These are phyloP conservation scores for Deilephila porcellus DNA, from an alignment of 2,888 invertebrate species.

Conservation along the genomic window DNA sequence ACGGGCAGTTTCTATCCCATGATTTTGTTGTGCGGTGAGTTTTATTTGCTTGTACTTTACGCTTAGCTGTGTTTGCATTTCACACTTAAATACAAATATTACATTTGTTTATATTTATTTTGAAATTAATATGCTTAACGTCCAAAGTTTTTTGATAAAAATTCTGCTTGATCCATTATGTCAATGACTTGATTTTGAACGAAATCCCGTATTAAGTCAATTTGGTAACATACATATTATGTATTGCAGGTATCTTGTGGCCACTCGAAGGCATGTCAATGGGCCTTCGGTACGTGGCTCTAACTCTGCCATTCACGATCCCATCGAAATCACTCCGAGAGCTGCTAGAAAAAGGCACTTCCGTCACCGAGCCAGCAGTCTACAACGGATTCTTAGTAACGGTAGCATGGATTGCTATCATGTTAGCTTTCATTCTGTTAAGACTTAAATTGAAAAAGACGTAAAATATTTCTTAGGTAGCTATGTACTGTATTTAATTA, in stretches of 20 bases:
- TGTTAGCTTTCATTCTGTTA: slow-evolving; percentile 84
- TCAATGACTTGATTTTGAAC: no score
- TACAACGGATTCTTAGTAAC: slow-evolving; percentile 89
- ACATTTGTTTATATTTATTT: no score
- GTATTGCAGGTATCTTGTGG: slow-evolving; percentile 85
- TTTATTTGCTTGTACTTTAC: background rate
- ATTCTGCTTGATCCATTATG: no score
- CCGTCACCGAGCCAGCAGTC: slow-evolving; percentile 87
- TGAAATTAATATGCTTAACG: no score
- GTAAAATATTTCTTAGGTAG: slow-evolving; percentile 43
- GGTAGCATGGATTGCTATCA: slow-evolving; percentile 86
- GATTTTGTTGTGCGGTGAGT: slow-evolving; percentile 93
- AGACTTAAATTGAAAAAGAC: slow-evolving; percentile 68
- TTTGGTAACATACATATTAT: background rate
- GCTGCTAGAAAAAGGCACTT: slow-evolving; percentile 90
- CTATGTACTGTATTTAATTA: background rate
- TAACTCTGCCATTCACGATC: slow-evolving; percentile 91
- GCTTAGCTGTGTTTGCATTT: no score
- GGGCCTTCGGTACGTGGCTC: slow-evolving; percentile 85
- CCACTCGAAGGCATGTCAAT: slow-evolving; percentile 88
- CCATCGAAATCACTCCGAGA: slow-evolving; percentile 91
- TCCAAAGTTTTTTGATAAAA: no score
- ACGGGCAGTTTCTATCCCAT: slow-evolving; percentile 96
- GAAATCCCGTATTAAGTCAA: no score
- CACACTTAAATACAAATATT: no score